Evolutionary conservation across 2,888 invertebrate genomes (phyloP), one percentile per base, ranked within the genome.

Genomic region (Tryphoninae sp.): DNA sequence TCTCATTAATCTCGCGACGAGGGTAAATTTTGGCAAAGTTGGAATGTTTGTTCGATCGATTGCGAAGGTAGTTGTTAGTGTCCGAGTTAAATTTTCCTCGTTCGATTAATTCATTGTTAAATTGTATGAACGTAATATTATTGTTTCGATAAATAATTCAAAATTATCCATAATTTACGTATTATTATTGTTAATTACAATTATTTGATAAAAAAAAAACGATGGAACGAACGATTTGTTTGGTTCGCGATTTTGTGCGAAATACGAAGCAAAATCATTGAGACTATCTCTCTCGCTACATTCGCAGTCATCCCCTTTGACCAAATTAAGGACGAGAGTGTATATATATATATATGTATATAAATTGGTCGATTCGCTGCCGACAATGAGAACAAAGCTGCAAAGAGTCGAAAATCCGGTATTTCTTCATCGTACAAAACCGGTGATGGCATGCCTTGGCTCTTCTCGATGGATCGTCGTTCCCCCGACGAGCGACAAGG

Each of bases 361-460:
- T 26, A 45, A 9, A 7, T 45, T 13, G 13, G 45, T 45, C 49
- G 58, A 26, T 42, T 72, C 58, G 42, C 49, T 42, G n/a, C 49
- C 22, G 58, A 51, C 61, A 69, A 69, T 22, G 53, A 33, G 68
- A 74, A 74, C 9, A 65, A 79, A 69, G 64, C 13, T 49, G 42
- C 62, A 33, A 40, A 55, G 62, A 69, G 58, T 79, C 74, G 79
- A 74, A 74, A 79, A 79, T 79, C 79, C 74, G 79, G 79, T 79
- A 79, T 79, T 79, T 79, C 79, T 79, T 74, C 69, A 74, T 79
- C 45, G 45, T 13, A 49, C 16, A 69, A 69, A 74, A 74, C 64
- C 79, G 72, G 68, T 69, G 76, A 68, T 45, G 79, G 68, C 33
- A 74, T 68, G 40, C 61, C 73, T 33, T n/a, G 77, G 16, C 72